Percentiles rank a stretch among this genome's conserved stretches.
These are phyloP conservation scores for Tachycineta bicolor DNA, from an alignment of 2,113 vertebrate species.

Conservation along the genomic window DNA sequence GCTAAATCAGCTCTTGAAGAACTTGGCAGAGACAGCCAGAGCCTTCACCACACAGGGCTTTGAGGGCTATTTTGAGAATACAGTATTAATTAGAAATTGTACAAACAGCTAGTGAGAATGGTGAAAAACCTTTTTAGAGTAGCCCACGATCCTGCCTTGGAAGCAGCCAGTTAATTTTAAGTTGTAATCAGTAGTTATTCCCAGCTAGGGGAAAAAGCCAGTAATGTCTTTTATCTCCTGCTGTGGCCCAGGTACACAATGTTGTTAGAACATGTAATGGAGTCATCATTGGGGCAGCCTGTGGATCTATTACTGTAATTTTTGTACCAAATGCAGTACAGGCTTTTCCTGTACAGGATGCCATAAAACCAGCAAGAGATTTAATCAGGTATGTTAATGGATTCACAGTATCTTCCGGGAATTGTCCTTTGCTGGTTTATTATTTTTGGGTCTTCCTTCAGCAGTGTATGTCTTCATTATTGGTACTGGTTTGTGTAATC, in stretches of 20 bases:
- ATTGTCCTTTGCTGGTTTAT: neutral
- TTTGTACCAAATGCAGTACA: neutral
- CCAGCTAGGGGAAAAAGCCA: neutral
- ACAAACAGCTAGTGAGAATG: neutral
- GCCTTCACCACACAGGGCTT: neutral
- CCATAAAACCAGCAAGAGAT: constrained; percentile 2
- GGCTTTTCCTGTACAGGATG: constrained; percentile 18
- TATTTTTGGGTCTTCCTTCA: neutral
- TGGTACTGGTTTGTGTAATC: neutral
- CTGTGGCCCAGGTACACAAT: neutral
- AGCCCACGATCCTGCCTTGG: neutral
- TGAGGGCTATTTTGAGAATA: neutral
- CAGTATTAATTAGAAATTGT: neutral
- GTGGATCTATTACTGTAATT: neutral
- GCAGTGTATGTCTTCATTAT: neutral
- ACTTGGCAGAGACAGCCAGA: neutral
- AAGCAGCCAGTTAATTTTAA: neutral
- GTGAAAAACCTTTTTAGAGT: neutral
- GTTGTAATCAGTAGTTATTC: neutral
- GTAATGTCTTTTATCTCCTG: neutral
- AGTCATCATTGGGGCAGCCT: neutral
- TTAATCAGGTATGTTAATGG: neutral
- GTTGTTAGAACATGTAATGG: neutral
- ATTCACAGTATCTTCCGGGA: constrained; percentile 3
- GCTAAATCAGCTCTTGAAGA: neutral